Percentiles rank a stretch among this genome's conserved stretches.
phyloP scores from a whole-genome alignment of 2,888 invertebrate species.

The Trichopria drosophilae region DNA sequence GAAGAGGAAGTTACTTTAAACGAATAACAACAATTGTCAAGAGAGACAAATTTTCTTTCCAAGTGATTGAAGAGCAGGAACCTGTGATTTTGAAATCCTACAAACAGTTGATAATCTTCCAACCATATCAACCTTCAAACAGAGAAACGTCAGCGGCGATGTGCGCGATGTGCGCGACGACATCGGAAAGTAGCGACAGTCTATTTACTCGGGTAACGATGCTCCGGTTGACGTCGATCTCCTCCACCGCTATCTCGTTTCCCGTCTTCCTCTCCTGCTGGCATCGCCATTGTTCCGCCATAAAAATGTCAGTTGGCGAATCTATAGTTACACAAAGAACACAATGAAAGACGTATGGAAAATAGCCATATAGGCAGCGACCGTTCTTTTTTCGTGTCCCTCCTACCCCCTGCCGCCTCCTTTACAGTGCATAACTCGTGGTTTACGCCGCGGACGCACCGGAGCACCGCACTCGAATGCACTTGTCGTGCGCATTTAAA shows the following conservation, averaged over 20 bases:
- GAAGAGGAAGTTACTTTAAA: no score
- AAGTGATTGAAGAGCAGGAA: no score
- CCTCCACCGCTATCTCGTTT: constrained; percentile 25
- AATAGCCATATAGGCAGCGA: constrained; percentile 41
- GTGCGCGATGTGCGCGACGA: constrained; percentile 41
- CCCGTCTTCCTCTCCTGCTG: constrained; percentile 29
- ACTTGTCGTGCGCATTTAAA: constrained; percentile 56
- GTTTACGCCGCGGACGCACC: constrained; percentile 34
- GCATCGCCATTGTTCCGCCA: constrained; percentile 51
- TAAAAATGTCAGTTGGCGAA: constrained; percentile 55
- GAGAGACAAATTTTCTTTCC: no score
- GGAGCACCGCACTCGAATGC: constrained; percentile 50
- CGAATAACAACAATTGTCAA: no score
- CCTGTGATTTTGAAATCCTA: no score
- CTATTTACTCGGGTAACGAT: constrained; percentile 55
- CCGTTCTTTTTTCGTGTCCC: constrained; percentile 18
- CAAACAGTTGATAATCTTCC: no score
- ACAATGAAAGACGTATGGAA: constrained; percentile 56
- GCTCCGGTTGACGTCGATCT: constrained; percentile 46
- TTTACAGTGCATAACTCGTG: constrained; percentile 33
- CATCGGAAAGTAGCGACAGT: constrained; percentile 41
- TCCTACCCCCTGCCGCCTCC: constrained; percentile 23
- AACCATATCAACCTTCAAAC: no score
- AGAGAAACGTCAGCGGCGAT: no score
- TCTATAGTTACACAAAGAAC: constrained; percentile 52